phyloP scores from a whole-genome alignment of 2,113 vertebrate species.

The Beaufortia kweichowensis region DNA sequence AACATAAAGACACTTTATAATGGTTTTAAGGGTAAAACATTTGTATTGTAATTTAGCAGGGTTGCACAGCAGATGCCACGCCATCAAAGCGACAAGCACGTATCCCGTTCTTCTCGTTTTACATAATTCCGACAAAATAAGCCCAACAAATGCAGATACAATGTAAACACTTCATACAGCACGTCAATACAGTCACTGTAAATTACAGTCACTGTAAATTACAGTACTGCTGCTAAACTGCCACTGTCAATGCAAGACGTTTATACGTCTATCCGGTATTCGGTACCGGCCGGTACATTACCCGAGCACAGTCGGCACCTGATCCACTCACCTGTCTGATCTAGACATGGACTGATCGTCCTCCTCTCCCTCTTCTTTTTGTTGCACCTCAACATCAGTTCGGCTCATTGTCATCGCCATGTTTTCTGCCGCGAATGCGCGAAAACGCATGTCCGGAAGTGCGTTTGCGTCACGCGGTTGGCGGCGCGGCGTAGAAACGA shows the following conservation, averaged over 20 bases:
- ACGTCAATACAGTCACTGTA: not conserved
- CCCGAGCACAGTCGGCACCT: not conserved
- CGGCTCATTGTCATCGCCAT: conserved; percentile 57
- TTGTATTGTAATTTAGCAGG: too few species aligned
- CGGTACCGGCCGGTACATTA: not conserved
- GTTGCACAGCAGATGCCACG: not conserved
- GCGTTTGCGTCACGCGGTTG: conserved; percentile 58
- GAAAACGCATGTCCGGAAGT: conserved; percentile 54
- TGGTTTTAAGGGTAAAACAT: too few species aligned
- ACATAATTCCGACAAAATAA: not conserved
- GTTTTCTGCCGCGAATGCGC: conserved; percentile 58
- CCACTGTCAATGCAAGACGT: not conserved
- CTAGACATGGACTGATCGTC: conserved; percentile 58
- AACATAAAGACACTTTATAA: too few species aligned
- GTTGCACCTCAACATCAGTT: conserved; percentile 35
- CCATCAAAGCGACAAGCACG: not conserved
- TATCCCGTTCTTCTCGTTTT: not conserved
- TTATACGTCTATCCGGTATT: not conserved
- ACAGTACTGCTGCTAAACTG: not conserved
- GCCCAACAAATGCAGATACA: not conserved
- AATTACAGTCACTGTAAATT: too few species aligned
- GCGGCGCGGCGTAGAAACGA: not conserved
- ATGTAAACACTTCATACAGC: not conserved
- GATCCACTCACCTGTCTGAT: conserved; percentile 67
- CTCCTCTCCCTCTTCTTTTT: conserved; percentile 51